Percentiles rank a stretch among this genome's conserved stretches.
phyloP scores from a whole-genome alignment of 2,888 invertebrate genomes.

The Spisula solida region DNA sequence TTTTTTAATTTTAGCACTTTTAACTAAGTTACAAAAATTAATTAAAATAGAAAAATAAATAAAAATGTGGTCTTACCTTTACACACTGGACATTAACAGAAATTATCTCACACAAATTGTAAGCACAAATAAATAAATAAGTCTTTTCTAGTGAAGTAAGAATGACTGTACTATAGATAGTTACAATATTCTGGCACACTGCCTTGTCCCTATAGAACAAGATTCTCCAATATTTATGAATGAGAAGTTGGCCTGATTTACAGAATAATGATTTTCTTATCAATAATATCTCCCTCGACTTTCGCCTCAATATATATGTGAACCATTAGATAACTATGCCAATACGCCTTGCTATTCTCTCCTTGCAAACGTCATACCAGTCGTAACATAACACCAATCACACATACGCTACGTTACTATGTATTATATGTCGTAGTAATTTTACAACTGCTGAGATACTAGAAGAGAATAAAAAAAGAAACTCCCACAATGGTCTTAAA shows the following conservation, averaged over 20 bases:
- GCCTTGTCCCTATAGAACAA: not conserved
- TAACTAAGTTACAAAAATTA: no score
- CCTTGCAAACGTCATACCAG: not conserved
- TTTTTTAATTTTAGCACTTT: no score
- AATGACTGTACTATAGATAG: not conserved
- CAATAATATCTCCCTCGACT: not conserved
- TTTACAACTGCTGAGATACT: not conserved
- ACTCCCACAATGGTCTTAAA: slow-evolving; percentile 1
- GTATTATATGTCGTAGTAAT: not conserved
- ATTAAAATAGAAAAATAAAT: not conserved
- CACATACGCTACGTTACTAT: not conserved
- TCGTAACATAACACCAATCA: not conserved
- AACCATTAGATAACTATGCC: not conserved
- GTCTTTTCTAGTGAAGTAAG: not conserved
- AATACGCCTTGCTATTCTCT: not conserved
- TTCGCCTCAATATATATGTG: not conserved
- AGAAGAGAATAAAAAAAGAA: not conserved
- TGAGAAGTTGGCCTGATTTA: not conserved
- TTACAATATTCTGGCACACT: not conserved
- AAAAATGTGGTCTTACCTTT: not conserved
- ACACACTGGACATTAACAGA: not conserved
- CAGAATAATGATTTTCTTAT: not conserved
- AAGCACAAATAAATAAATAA: not conserved
- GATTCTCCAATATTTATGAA: slow-evolving; percentile 12
- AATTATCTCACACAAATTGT: not conserved